Evolutionary conservation across 2,888 invertebrate genomes (phyloP).

Genomic region (Tridacna gigas): DNA sequence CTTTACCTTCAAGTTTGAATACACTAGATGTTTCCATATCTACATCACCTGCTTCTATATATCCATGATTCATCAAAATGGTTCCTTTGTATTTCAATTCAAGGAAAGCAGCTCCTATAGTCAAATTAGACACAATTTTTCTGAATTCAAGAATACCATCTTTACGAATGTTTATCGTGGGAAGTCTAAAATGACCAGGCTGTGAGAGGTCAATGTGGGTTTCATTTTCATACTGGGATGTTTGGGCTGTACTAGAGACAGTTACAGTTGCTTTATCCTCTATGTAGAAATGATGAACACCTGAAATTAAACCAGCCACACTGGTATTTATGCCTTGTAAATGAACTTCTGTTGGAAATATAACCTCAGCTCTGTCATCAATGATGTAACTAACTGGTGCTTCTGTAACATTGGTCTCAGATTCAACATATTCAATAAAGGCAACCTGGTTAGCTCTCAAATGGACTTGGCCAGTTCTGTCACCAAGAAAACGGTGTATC

Average conservation of each 20-base stretch:
- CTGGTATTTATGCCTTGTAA: conserved; percentile 76
- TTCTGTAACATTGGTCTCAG: conserved; percentile 74
- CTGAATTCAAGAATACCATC: conserved; percentile 69
- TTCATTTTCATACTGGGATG: conserved; percentile 71
- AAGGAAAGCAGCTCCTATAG: conserved; percentile 69
- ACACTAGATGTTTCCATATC: conserved; percentile 71
- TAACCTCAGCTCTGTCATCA: conserved; percentile 70
- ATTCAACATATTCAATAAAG: conserved; percentile 73
- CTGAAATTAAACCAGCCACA: conserved; percentile 70
- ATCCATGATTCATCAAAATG: conserved; percentile 76
- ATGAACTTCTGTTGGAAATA: conserved; percentile 77
- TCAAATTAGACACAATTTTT: conserved; percentile 64
- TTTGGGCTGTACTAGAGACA: conserved; percentile 72
- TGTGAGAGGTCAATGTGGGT: conserved; percentile 62
- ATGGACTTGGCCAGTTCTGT: conserved; percentile 76
- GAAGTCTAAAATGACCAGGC: conserved; percentile 73
- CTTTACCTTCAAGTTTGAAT: conserved; percentile 71
- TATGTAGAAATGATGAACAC: conserved; percentile 75
- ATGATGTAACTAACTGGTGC: conserved; percentile 77
- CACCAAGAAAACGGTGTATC: conserved; percentile 74
- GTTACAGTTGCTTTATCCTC: conserved; percentile 68
- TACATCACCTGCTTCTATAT: conserved; percentile 69
- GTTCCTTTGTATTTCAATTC: conserved; percentile 73
- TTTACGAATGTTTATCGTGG: conserved; percentile 71
- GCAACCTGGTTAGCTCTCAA: conserved; percentile 68